A percentile compares a stretch with the other conserved stretches of the same genome.
These are phyloP conservation scores for Drosophila repletoides DNA, from an alignment of 1,140 invertebrate species.

Conservation along the genomic window DNA sequence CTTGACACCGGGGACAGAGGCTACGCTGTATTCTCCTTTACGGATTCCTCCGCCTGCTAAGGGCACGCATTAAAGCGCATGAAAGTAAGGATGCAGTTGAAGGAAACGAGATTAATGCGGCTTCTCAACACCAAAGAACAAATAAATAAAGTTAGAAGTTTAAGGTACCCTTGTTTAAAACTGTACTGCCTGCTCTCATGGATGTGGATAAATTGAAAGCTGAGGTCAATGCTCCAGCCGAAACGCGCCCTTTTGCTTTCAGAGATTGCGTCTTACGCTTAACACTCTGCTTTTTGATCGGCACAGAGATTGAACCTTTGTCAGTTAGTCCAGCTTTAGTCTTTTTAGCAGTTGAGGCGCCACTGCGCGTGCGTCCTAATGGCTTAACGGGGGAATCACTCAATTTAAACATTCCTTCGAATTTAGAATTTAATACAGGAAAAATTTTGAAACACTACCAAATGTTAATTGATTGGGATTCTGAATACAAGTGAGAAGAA, in stretches of 20 bases:
- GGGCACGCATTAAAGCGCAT: constrained; percentile 14
- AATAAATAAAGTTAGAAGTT: constrained; percentile 10
- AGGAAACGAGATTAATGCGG: constrained; percentile 49
- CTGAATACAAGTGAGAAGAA: not conserved
- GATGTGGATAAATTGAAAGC: not conserved
- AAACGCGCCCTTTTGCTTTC: not conserved
- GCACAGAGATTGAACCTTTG: not conserved
- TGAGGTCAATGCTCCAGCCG: constrained; percentile 9
- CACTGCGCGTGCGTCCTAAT: not conserved
- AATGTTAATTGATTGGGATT: not conserved
- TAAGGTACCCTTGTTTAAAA: constrained; percentile 47
- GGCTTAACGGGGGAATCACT: constrained; percentile 3
- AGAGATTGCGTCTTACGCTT: not conserved
- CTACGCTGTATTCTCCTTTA: not conserved
- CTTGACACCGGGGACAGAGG: constrained; percentile 25
- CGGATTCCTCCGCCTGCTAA: constrained; percentile 17
- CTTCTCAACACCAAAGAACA: constrained; percentile 27
- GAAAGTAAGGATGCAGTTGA: constrained; percentile 6
- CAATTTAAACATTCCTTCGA: constrained; percentile 26
- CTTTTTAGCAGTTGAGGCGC: not conserved
- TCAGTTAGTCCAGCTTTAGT: not conserved
- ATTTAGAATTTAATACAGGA: constrained; percentile 29
- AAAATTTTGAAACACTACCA: constrained; percentile 6
- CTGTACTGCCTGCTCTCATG: constrained; percentile 1
- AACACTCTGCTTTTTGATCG: not conserved